Base-by-base conservation (phyloP, 2,888 invertebrate genomes). In the Mantis religiosa region DNA sequence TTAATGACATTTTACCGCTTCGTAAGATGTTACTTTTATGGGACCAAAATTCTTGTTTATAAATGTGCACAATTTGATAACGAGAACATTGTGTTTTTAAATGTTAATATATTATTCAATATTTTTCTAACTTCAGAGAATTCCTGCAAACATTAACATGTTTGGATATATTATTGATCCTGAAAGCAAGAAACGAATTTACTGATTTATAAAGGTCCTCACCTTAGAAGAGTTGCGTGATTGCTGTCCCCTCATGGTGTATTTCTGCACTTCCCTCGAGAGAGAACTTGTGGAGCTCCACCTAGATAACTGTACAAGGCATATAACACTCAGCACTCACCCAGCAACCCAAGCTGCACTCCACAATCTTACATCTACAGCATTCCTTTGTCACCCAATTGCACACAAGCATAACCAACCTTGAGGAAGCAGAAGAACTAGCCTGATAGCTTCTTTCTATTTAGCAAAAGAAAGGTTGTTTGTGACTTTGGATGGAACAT, bases 241-340 rank as follows among this genome's bases (percentile, higher is more conserved):
- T 28, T 85, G 87, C 28, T 87, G 93, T 93, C 92, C 93, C 93
- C 93, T 93, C 93, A 93, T 93, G 93, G 94, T 95, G 93, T 95
- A 95, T 93, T 93, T 94, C 93, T 95, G 95, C 92, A 95, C 95
- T 92, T 95, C 95, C 93, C 94, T 94, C 91, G 95, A 95, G 91
- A 95, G 93, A 92, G 95, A 95, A 93, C 95, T 95, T 94, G 94
- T 93, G 90, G 95, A 95, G 93, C 95, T 95, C 95, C 95, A 95
- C 93, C 95, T 94, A 94, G 95, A 95, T 93, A 95, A 94, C 95
- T 95, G 90, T 89, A 85, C 81, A 87, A 88, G 90, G 84, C 84
- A 90, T 88, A 94, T 92, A 93, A 94, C 93, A 93, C 93, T 93
- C 86, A 71, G 30, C 87, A 87, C 14, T 84, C 92, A 92, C 92